Percentiles rank a stretch among this genome's conserved stretches.
These are phyloP conservation scores for Esperia sulphurella DNA, from an alignment of 2,888 invertebrate genomes.

Conservation along the genomic window DNA sequence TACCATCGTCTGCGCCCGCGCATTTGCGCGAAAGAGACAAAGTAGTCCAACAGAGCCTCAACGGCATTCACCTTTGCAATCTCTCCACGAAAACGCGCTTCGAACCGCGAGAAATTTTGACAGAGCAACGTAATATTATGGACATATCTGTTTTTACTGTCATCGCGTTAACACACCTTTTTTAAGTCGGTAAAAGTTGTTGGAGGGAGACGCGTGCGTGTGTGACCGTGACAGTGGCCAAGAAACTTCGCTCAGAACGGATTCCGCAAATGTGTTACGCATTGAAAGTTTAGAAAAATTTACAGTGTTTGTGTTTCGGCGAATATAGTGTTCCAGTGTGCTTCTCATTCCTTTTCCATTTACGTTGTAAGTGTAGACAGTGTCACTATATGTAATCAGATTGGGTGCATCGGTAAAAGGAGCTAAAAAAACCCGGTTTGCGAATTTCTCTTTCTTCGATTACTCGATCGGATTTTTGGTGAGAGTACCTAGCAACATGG, in stretches of 20 bases:
- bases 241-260: conserved; percentile 22
- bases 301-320: neutral
- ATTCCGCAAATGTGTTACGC: conserved; percentile 10
- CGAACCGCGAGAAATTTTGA: conserved; percentile 27
- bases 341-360: neutral
- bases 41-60: conserved; percentile 20
- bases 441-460: conserved; percentile 25
- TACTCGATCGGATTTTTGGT: conserved; percentile 18
- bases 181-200: conserved; percentile 25
- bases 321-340: neutral
- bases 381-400: conserved; percentile 23
- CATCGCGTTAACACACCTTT: conserved; percentile 7
- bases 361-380: conserved; percentile 10
- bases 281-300: neutral
- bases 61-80: conserved; percentile 48
- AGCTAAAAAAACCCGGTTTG: conserved; percentile 20
- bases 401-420: conserved; percentile 28
- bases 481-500: conserved; percentile 18
- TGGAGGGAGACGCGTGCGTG: conserved; percentile 23
- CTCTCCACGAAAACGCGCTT: conserved; percentile 36
- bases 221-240: conserved; percentile 38
- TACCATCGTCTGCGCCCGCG: conserved; percentile 29
- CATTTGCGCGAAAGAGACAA: conserved; percentile 31
- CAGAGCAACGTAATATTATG: conserved; percentile 22
- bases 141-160: conserved; percentile 1